Evolutionary conservation across 2,113 vertebrate genomes (phyloP), one percentile per base, ranked within the genome.

Genomic region (Phaethornis superciliosus): DNA sequence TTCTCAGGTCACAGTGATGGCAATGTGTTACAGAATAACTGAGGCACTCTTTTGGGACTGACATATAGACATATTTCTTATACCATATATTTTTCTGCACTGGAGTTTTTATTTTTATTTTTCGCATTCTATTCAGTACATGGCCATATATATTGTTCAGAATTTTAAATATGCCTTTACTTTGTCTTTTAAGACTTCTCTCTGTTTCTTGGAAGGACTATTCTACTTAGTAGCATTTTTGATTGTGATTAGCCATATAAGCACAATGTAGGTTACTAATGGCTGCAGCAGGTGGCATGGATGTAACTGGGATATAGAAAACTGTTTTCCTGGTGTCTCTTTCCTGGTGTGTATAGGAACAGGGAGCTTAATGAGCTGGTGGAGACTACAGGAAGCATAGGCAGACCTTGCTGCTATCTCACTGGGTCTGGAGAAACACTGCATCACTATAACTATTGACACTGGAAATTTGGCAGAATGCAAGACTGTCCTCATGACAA

Each of bases 401-500:
- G 47, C 6, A 8, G 65, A 58, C 12, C 54, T 95, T 64, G 63
- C 47, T 64, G 37, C 83, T 90, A 77, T 62, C 79, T 64, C 0
- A 46, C 74, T 74, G 65, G 81, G 89, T 93, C 49, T 92, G 52
- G 74, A 87, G 83, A 81, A 89, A 32, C 47, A 35, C 72, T 92
- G 1, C 3, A 88, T 92, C 86, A 79, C 65, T 72, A 58, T 15
- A 89, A 32, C 54, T 78, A 89, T 60, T 90, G 89, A 74, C 58
- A 46, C 19, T 76, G 86, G 74, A 89, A 94, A 93, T 87, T 65
- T 95, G 94, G 92, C 80, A 92, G 83, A 78, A 60, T 21, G 40
- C 72, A 60, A 20, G 68, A 30, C 35, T 2, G 1, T 93, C 78
- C 81, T 94, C 89, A 84, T 81, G 86, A 90, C 49, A 85, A 85